Evolutionary conservation across 2,797 vertebrate species (phyloP).

Genomic region (Catharus ustulatus): DNA sequence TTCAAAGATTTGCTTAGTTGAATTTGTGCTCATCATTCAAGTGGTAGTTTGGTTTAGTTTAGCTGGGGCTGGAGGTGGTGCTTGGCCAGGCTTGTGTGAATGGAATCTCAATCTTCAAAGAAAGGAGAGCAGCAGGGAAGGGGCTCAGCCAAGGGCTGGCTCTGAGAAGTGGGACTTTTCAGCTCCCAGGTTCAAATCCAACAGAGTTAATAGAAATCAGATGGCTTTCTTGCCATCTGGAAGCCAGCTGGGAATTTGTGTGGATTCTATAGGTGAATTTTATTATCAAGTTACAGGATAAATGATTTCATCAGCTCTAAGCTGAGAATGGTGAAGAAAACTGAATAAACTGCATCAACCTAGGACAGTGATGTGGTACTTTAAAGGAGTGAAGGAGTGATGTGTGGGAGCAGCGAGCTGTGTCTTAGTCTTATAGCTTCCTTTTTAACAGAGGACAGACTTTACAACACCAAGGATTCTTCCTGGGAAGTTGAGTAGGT

Average conservation of each 20-base stretch:
- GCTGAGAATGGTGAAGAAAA: not conserved
- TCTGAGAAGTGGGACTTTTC: not conserved
- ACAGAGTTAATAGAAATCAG: not conserved
- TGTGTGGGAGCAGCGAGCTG: not conserved
- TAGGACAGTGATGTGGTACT: not conserved
- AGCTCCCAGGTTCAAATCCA: not conserved
- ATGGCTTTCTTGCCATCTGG: slow-evolving; percentile 4
- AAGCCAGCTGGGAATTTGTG: not conserved
- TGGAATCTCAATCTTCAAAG: slow-evolving; percentile 7
- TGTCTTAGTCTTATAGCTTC: not conserved
- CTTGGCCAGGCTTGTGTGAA: not conserved
- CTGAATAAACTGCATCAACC: not conserved
- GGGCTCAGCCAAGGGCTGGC: not conserved
- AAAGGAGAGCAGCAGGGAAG: not conserved
- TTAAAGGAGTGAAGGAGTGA: not conserved
- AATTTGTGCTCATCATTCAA: not conserved
- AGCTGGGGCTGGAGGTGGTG: not conserved
- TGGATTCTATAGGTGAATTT: not conserved
- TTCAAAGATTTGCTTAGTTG: not conserved
- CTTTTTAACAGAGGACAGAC: not conserved
- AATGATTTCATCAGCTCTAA: not conserved
- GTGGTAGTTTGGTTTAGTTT: not conserved
- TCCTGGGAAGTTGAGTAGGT: not conserved
- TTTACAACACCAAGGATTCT: not conserved
- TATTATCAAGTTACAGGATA: not conserved